phyloP scores from a whole-genome alignment of 35 echinoderm and acorn worm species.

The Ptychodera flava region DNA sequence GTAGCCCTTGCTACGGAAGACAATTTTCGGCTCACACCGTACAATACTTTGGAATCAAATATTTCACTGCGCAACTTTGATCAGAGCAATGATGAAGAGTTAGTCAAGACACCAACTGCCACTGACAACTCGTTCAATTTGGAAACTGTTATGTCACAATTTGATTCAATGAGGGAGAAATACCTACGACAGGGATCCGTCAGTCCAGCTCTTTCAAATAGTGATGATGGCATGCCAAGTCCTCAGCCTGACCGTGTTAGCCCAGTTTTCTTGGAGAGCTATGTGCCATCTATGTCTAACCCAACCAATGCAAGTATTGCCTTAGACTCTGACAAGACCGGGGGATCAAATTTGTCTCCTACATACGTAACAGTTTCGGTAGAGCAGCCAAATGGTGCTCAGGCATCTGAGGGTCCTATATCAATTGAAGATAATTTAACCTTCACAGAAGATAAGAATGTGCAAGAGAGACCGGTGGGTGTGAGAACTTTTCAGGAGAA shows the following conservation, averaged over 20 bases:
- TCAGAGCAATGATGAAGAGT: conserved; percentile 23
- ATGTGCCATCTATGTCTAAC: not conserved
- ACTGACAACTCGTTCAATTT: conserved; percentile 51
- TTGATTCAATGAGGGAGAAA: conserved; percentile 76
- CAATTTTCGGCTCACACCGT: not conserved
- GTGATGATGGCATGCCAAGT: not conserved
- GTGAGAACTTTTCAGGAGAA: too few relatives aligned
- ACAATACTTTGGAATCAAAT: conserved; percentile 22
- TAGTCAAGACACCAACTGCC: conserved; percentile 22
- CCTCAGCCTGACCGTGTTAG: not conserved
- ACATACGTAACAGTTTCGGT: not conserved
- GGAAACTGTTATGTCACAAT: conserved; percentile 76
- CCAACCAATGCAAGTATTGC: not conserved
- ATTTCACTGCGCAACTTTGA: not conserved
- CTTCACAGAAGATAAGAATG: too few relatives aligned
- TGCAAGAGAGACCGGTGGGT: too few relatives aligned
- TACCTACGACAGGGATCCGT: conserved; percentile 46
- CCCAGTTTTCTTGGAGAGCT: not conserved
- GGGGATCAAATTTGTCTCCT: not conserved
- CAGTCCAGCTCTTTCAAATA: not conserved
- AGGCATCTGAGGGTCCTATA: not conserved
- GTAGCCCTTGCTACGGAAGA: conserved; percentile 2
- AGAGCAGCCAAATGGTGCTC: not conserved
- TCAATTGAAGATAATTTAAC: too few relatives aligned
- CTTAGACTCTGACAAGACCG: not conserved